Evolutionary conservation across 1,140 invertebrate genomes (phyloP).

Genomic region (Phymorhynchus buccinoides): DNA sequence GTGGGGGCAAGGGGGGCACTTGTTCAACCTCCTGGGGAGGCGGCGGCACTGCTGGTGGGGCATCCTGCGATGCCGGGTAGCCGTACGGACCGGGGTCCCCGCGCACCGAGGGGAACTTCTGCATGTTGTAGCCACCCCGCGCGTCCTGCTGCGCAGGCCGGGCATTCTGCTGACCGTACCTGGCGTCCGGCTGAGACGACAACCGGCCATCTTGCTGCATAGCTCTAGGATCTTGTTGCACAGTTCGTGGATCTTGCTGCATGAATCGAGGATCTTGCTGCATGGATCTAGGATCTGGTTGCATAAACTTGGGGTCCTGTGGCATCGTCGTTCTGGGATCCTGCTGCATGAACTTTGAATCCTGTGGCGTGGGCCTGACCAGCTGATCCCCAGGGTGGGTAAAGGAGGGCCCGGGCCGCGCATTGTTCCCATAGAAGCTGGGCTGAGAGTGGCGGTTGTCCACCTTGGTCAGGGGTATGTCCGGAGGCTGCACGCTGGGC

Average conservation of each 20-base stretch:
- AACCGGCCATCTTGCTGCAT: not conserved
- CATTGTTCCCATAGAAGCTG: constrained; percentile 59
- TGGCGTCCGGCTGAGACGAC: constrained; percentile 29
- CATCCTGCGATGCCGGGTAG: constrained; percentile 52
- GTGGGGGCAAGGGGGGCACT: constrained; percentile 65
- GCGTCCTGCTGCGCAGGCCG: constrained; percentile 36
- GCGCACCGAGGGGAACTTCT: constrained; percentile 42
- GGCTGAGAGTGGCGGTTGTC: constrained; percentile 65
- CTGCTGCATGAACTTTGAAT: constrained; percentile 23
- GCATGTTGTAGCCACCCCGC: constrained; percentile 32
- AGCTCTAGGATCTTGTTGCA: not conserved
- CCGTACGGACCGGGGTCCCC: constrained; percentile 33
- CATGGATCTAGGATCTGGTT: constrained; percentile 24
- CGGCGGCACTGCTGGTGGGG: constrained; percentile 56
- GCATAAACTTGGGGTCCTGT: constrained; percentile 16
- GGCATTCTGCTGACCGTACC: constrained; percentile 28
- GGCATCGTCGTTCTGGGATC: not conserved
- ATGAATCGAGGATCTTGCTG: constrained; percentile 32
- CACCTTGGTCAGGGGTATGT: constrained; percentile 59
- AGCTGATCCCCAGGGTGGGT: not conserved
- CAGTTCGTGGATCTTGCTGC: constrained; percentile 30
- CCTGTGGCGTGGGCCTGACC: constrained; percentile 7
- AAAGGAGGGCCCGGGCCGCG: constrained; percentile 21
- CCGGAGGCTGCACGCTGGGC: constrained; percentile 51
- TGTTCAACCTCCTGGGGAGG: constrained; percentile 61